Conservation (phyloP, 1,140 invertebrate species). For the Drosophila repletoides region DNA sequence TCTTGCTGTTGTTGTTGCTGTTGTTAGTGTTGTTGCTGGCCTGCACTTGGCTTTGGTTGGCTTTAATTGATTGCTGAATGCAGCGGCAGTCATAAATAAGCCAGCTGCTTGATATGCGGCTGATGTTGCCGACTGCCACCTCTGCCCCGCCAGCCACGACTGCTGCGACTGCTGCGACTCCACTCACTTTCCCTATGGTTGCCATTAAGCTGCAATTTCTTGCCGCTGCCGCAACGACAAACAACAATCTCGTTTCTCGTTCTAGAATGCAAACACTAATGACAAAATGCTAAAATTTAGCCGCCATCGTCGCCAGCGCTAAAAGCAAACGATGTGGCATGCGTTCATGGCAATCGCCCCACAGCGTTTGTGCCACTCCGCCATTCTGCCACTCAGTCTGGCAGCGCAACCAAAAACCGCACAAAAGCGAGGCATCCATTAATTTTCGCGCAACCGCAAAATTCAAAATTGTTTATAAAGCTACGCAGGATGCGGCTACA, state of each 20-base stretch:
- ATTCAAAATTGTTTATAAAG: slow-evolving; percentile 81
- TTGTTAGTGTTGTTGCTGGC: slow-evolving; percentile 23
- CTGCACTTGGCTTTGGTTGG: slow-evolving; percentile 12
- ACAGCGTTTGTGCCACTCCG: slow-evolving; percentile 7
- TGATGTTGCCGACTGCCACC: not conserved
- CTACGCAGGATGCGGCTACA: slow-evolving; percentile 71
- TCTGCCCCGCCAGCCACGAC: too few relatives aligned
- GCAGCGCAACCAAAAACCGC: slow-evolving; percentile 65
- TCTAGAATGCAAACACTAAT: slow-evolving; percentile 73
- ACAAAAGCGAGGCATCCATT: slow-evolving; percentile 80
- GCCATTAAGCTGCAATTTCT: slow-evolving; percentile 54
- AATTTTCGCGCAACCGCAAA: slow-evolving; percentile 79
- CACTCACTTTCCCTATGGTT: not conserved
- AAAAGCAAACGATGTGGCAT: slow-evolving; percentile 49
- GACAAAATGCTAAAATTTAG: slow-evolving; percentile 75
- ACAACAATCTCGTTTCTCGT: slow-evolving; percentile 69
- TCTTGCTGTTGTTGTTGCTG: too few relatives aligned
- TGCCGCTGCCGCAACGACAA: slow-evolving; percentile 56
- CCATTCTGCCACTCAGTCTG: slow-evolving; percentile 40
- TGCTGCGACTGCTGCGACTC: not conserved
- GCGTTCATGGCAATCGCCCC: not conserved
- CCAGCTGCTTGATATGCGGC: slow-evolving; percentile 27
- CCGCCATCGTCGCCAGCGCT: slow-evolving; percentile 45
- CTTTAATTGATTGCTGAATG: slow-evolving; percentile 44
- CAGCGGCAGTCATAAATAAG: slow-evolving; percentile 1